Evolutionary conservation across 2,797 vertebrate species (phyloP).

Genomic region (Poecilia picta): DNA sequence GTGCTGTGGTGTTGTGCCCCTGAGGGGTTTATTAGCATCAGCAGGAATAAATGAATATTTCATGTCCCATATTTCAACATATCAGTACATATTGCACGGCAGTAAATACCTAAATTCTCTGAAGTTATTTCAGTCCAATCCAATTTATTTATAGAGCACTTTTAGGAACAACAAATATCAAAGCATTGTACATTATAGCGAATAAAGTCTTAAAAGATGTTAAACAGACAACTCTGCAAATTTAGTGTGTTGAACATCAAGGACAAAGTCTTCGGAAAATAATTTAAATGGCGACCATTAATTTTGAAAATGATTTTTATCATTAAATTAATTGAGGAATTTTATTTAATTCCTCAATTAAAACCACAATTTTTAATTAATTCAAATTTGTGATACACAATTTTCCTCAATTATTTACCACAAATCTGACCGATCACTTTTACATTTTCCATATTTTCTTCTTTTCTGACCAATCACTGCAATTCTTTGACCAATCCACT

Average conservation of each 20-base stretch:
- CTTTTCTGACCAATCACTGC: too few relatives aligned
- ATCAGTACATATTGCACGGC: conserved; percentile 1
- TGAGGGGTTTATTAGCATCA: background rate
- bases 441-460: too few relatives aligned
- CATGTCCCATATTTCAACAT: background rate
- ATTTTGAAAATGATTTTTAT: too few relatives aligned
- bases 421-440: too few relatives aligned
- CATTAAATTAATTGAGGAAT: too few relatives aligned
- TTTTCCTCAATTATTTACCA: too few relatives aligned
- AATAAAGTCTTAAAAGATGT: background rate
- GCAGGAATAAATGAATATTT: conserved; percentile 14
- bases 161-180: background rate
- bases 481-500: too few relatives aligned
- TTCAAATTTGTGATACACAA: too few relatives aligned
- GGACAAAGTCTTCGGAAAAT: background rate
- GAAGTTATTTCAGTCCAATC: conserved; percentile 14
- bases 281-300: background rate
- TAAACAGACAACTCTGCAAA: background rate
- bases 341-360: too few relatives aligned
- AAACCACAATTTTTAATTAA: too few relatives aligned
- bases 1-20: background rate
- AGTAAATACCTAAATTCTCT: conserved; percentile 24
- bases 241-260: background rate
- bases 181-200: background rate
- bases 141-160: background rate